These are phyloP conservation scores for Minunthozetes semirufus DNA, from an alignment of 2,888 invertebrate genomes.

Conservation along the genomic window DNA sequence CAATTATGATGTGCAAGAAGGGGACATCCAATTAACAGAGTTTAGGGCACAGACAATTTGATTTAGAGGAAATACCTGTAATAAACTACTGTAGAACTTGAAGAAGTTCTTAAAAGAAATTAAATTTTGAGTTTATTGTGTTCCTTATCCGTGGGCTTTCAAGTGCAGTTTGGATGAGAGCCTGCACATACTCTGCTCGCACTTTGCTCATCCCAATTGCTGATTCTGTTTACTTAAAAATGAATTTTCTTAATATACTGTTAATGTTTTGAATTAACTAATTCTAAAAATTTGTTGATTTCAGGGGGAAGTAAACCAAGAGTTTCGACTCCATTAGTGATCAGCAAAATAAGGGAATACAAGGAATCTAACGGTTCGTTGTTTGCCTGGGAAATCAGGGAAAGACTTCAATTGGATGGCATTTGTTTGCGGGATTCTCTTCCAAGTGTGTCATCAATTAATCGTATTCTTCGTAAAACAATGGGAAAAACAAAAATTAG, in stretches of 20 bases:
- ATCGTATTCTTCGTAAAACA: conserved; percentile 43
- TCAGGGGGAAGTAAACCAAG: conserved; percentile 45
- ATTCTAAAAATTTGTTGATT: background rate
- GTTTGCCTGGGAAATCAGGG: conserved; percentile 46
- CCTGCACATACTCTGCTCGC: too few species aligned
- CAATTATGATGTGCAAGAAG: too few species aligned
- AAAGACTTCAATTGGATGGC: conserved; percentile 43
- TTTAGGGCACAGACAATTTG: too few species aligned
- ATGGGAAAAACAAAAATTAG: conserved; percentile 7
- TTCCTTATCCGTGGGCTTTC: too few species aligned
- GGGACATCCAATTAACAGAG: too few species aligned
- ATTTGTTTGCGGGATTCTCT: conserved; percentile 44
- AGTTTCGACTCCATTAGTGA: conserved; percentile 45
- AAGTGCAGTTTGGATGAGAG: too few species aligned
- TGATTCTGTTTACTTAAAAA: too few species aligned
- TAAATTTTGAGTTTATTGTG: too few species aligned
- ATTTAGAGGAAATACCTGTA: too few species aligned
- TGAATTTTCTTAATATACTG: background rate
- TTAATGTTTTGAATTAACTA: background rate
- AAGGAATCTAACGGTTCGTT: conserved; percentile 44
- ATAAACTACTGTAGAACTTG: too few species aligned
- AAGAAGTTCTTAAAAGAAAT: too few species aligned
- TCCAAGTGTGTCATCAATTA: conserved; percentile 45
- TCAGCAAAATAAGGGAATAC: conserved; percentile 44
- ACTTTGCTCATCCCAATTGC: too few species aligned